phyloP scores from a whole-genome alignment of 1,140 invertebrate species.

The Lutraria rhynchaena region DNA sequence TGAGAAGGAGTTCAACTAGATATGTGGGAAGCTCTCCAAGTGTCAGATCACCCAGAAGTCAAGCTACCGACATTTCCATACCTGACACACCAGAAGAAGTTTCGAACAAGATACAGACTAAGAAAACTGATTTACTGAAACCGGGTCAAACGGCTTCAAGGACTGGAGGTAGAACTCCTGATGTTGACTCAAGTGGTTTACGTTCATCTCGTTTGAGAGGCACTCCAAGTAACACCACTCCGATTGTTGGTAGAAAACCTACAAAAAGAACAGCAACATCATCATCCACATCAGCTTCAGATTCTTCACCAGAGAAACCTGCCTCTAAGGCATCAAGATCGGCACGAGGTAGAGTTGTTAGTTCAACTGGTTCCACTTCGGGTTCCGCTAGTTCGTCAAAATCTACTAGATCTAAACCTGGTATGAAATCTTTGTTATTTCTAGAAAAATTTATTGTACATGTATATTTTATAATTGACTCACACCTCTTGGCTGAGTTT shows the following conservation, averaged over 20 bases:
- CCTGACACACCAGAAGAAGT: conserved; percentile 30
- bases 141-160: not conserved
- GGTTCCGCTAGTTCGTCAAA: conserved; percentile 1
- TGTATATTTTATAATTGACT: too few species aligned
- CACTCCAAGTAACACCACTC: not conserved
- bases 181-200: not conserved
- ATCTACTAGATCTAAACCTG: not conserved
- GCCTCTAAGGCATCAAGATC: not conserved
- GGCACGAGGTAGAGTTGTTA: not conserved
- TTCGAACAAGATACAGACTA: not conserved
- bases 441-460: too few species aligned
- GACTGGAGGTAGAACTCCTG: not conserved
- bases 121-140: not conserved
- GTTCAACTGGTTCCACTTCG: not conserved
- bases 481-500: too few species aligned
- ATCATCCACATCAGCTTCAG: conserved; percentile 16
- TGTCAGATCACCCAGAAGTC: not conserved
- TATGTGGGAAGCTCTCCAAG: not conserved
- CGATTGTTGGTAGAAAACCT: not conserved
- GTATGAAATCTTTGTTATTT: not conserved
- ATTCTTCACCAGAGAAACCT: conserved; percentile 28
- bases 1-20: conserved; percentile 12
- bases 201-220: too few species aligned
- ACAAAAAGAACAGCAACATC: not conserved
- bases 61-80: conserved; percentile 4